These are phyloP conservation scores for Limanda limanda DNA, from an alignment of 2,113 vertebrate genomes.

Conservation along the genomic window DNA sequence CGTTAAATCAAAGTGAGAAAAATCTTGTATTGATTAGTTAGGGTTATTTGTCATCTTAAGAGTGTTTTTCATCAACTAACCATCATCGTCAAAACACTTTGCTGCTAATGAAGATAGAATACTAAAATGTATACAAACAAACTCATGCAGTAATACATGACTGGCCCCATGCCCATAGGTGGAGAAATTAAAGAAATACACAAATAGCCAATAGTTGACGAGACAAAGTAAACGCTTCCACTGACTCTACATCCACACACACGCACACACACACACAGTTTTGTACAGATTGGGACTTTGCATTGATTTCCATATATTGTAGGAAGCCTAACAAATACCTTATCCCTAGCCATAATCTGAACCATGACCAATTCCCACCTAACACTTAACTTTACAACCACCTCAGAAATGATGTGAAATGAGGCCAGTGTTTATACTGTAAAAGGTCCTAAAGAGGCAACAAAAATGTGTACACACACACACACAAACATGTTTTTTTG, in stretches of 20 bases:
- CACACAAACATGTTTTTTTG: conserved; percentile 5
- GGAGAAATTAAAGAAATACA: conserved; percentile 11
- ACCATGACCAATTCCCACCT: no score
- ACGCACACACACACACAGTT: conserved; percentile 6
- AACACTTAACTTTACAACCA: no score
- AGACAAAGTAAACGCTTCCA: conserved; percentile 42
- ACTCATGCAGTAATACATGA: no score
- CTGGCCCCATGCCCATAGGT: conserved; percentile 1
- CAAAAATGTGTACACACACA: not conserved
- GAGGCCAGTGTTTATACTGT: no score
- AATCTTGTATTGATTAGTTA: not conserved
- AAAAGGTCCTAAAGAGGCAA: no score
- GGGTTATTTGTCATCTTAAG: not conserved
- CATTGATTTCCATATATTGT: no score
- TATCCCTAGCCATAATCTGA: no score
- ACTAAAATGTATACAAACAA: no score
- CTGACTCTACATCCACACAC: conserved; percentile 2
- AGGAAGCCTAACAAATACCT: no score
- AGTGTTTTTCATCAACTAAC: not conserved
- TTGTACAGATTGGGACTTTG: not conserved
- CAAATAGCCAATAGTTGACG: conserved; percentile 20
- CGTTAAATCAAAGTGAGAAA: not conserved
- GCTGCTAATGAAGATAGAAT: not conserved
- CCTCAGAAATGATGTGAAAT: no score
- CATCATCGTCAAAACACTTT: conserved; percentile 1